Evolutionary conservation across 1,140 invertebrate species (phyloP).

Genomic region (Tetraneura akinire): DNA sequence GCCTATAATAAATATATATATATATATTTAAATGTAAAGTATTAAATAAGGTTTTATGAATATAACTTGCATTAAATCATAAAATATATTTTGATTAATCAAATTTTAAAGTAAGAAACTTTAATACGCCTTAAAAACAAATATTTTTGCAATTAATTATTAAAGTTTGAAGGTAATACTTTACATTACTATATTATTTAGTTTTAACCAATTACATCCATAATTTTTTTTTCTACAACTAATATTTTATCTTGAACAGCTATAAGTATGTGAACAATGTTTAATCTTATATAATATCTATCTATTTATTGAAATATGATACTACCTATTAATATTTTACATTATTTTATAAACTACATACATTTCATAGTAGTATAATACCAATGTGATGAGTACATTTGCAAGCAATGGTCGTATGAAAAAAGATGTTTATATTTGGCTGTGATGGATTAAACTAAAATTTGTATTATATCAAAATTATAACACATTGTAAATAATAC

Average conservation of each 20-base stretch:
- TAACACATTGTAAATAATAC: constrained; percentile 4
- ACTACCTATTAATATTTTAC: neutral
- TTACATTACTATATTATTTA: neutral
- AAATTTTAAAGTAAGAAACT: too few relatives aligned
- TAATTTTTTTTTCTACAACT: neutral
- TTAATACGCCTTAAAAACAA: too few relatives aligned
- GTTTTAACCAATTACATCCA: neutral
- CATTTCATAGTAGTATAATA: too few relatives aligned
- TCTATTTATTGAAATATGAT: neutral
- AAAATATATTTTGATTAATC: too few relatives aligned
- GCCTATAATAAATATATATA: neutral
- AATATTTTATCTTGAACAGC: too few relatives aligned
- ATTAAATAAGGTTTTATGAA: too few relatives aligned
- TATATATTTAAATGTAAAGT: too few relatives aligned
- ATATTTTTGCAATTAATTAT: neutral
- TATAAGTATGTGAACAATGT: neutral
- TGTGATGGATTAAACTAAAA: constrained; percentile 13
- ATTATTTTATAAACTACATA: neutral
- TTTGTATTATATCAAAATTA: too few relatives aligned
- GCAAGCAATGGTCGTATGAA: constrained; percentile 22
- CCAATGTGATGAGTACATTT: neutral
- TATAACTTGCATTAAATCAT: too few relatives aligned
- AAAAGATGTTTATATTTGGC: constrained; percentile 18
- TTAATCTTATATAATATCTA: neutral
- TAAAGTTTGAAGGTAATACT: neutral